Conservation (phyloP, 2,888 invertebrate genomes). For the Hypena proboscidalis region DNA sequence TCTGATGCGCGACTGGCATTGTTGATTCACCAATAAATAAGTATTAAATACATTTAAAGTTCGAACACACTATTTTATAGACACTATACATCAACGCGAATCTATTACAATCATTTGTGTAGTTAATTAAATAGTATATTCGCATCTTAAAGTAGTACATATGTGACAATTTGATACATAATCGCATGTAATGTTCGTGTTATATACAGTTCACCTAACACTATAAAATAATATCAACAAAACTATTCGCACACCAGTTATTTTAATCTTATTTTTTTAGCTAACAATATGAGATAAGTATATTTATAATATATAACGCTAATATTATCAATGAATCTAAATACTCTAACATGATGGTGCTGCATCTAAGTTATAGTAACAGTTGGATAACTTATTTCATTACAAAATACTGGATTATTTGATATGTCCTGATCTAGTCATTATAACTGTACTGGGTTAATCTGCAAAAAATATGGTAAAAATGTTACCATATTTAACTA, state of each 20-base stretch:
- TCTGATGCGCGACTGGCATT: slow-evolving; percentile 56
- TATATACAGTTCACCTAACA: slow-evolving; percentile 41
- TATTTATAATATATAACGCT: slow-evolving; percentile 71
- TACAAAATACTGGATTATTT: slow-evolving; percentile 18
- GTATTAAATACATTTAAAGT: slow-evolving; percentile 7
- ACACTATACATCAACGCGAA: background rate
- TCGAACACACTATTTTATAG: slow-evolving; percentile 24
- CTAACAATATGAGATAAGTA: slow-evolving; percentile 75
- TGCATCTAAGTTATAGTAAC: slow-evolving; percentile 52
- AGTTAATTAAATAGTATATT: slow-evolving; percentile 31
- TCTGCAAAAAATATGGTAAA: too few species aligned
- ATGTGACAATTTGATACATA: slow-evolving; percentile 34
- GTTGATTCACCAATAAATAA: slow-evolving; percentile 34
- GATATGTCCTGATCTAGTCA: slow-evolving; percentile 42
- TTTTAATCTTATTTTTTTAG: slow-evolving; percentile 68
- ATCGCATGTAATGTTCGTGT: slow-evolving; percentile 26
- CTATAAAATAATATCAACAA: slow-evolving; percentile 53
- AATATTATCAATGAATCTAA: slow-evolving; percentile 72
- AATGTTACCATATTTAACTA: too few species aligned
- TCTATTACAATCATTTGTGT: slow-evolving; percentile 11
- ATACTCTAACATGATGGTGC: slow-evolving; percentile 59
- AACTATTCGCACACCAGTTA: slow-evolving; percentile 61
- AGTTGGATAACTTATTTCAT: slow-evolving; percentile 27
- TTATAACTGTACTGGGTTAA: too few species aligned
- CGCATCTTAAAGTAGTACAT: slow-evolving; percentile 24